Percentiles rank a stretch among this genome's conserved stretches.
Conservation (phyloP, 1,140 invertebrate genomes). For the Lepidurus arcticus region DNA sequence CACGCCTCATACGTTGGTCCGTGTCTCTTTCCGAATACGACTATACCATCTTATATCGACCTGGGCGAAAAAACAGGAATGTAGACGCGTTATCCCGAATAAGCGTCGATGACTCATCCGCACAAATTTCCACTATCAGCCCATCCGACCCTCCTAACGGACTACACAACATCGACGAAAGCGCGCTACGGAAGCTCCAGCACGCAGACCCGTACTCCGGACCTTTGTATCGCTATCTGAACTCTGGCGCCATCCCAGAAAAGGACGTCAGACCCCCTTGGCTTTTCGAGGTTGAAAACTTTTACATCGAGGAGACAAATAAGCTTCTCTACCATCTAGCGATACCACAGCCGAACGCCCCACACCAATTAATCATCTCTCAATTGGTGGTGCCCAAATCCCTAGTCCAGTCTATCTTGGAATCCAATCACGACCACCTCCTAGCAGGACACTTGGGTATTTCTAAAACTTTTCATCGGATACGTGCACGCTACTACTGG, state of each 20-base stretch:
- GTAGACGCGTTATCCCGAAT: too few species aligned
- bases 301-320: not conserved
- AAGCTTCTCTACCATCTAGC: not conserved
- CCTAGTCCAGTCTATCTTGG: not conserved
- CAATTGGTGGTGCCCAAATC: not conserved
- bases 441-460: not conserved
- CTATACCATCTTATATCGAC: slow-evolving; percentile 38
- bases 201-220: too few species aligned
- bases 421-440: not conserved
- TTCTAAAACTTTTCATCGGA: not conserved
- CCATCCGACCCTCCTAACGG: too few species aligned
- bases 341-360: not conserved
- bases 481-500: not conserved
- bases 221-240: too few species aligned
- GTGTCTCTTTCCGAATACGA: slow-evolving; percentile 38
- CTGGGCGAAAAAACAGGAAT: slow-evolving; percentile 25
- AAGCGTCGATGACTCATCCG: too few species aligned
- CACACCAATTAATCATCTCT: not conserved
- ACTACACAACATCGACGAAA: too few species aligned
- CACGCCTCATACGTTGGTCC: slow-evolving; percentile 40
- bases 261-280: not conserved
- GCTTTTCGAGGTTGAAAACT: not conserved
- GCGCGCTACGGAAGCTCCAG: too few species aligned
- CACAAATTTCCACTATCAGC: too few species aligned
- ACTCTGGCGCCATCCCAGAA: too few species aligned